These are phyloP conservation scores for Pomatostomus ruficeps DNA, from an alignment of 2,113 vertebrate genomes.

Conservation along the genomic window DNA sequence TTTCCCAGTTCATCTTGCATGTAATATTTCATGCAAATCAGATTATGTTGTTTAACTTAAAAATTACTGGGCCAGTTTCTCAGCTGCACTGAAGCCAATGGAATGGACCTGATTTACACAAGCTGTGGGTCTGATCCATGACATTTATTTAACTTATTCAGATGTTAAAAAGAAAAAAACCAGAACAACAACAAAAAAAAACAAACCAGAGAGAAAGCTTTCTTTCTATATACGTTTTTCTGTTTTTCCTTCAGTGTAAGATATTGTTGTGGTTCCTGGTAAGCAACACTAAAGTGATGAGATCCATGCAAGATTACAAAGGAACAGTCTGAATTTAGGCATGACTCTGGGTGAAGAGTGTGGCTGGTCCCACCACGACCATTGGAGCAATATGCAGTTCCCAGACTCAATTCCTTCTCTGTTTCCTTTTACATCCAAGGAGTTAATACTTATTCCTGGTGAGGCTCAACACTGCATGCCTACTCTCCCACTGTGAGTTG, in stretches of 20 bases:
- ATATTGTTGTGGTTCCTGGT: neutral
- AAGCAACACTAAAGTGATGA: neutral
- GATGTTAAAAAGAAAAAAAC: neutral
- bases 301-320: neutral
- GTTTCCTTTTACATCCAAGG: neutral
- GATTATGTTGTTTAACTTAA: constrained; percentile 17
- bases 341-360: neutral
- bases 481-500: neutral
- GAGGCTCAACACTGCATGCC: neutral
- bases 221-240: neutral
- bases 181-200: neutral
- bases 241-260: neutral
- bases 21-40: constrained; percentile 20
- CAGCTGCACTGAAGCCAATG: neutral
- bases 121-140: neutral
- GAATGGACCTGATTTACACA: neutral
- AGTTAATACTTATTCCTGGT: neutral
- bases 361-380: neutral
- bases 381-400: neutral
- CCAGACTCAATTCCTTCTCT: neutral
- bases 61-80: constrained; percentile 3
- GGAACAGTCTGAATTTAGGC: neutral
- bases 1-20: constrained; percentile 4
- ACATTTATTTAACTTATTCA: neutral
- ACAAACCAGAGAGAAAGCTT: fast-evolving